Evolutionary conservation across 2,888 invertebrate species (phyloP), one percentile per base, ranked within the genome.

Genomic region (Trissoscelio sp.): DNA sequence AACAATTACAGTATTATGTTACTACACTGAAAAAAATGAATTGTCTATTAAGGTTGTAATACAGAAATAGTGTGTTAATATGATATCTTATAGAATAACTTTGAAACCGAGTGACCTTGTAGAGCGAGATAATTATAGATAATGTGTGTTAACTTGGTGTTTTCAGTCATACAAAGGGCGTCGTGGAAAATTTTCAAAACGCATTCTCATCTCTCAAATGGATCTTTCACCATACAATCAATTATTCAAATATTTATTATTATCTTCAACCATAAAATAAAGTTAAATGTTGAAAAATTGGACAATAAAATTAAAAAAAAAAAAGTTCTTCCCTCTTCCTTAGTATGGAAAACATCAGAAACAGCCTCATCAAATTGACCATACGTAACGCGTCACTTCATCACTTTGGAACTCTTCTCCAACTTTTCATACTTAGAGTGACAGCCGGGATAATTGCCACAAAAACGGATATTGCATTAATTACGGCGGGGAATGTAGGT

Each of bases 11-110:
- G n/a, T n/a, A n/a, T n/a, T n/a, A n/a, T n/a, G n/a, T n/a, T n/a
- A n/a, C 5, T 7, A 12, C n/a, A 22, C 24, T 12, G 24, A 24
- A 48, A 24, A 22, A 7, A 3, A 28, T n/a, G 2, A 46, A 22
- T 9, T 37, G 34, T 55, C 18, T 55, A 37, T 60, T 42, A 12
- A 14, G 20, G 16, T 3, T 42, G 18, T 6, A 31, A n/a, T 34
- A 55, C 16, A 67, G 14, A 57, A 42, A 42, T 53, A 31, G 60
- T 53, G 9, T 16, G 34, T 46, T 42, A 24, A 64, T 48, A 74
- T 48, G 48, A 66, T 74, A 66, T 57, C 58, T 66, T 66, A 58
- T 66, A 66, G 57, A 57, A 74, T 74, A 74, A 74, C 48, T 57
- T 66, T 57, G 66, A 66, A 74, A 66, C 37, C 24, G 39, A 37